Base-by-base conservation (phyloP, 2,888 invertebrate genomes). In the Scrobipalpa costella region DNA sequence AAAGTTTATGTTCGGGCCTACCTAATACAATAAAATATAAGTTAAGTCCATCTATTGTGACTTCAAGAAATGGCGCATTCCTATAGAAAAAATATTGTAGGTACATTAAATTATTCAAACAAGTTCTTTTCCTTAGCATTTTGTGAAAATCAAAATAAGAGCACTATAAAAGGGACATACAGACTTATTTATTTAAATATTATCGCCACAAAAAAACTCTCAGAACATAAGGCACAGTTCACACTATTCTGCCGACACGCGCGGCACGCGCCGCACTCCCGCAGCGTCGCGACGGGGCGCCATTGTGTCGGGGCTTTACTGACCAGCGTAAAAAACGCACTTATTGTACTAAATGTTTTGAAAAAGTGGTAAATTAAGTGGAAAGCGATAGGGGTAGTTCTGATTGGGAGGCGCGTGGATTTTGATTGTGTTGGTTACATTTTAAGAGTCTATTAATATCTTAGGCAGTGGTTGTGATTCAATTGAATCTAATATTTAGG, bases 221-320 rank as follows among this genome's bases (percentile, higher is more conserved):
- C 13, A 8, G 17, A 33, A n/a, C 36, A 33, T 44, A 59, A 59
- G 40, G 27, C 44, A 13, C 40, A 21, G 59, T 44, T 59, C 21
- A 59, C 59, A 59, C 40, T 15, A 44, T 21, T 13, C n/a, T 75
- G 70, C 83, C 78, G 82, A 82, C 79, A 84, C 78, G 70, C 66
- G 71, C 67, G 71, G 71, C 75, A 72, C 78, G 27, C 38, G n/a
- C 72, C 77, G 70, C 80, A 13, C 73, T 74, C 84, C 82, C 78
- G 83, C 79, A 80, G 84, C 78, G 78, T 38, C 80, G 36, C 82
- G 63, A 74, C 81, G 76, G 81, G 82, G 60, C 27, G 50, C 50
- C 2, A 21, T 21, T 52, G 19, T 52, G 50, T 9, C 13, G 5
- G 50, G 21, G 21, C 50, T 21, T 17, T n/a, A 58, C 21, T 59